Evolutionary conservation across 1,140 invertebrate genomes (phyloP).

Genomic region (Hypsibius dujardini): DNA sequence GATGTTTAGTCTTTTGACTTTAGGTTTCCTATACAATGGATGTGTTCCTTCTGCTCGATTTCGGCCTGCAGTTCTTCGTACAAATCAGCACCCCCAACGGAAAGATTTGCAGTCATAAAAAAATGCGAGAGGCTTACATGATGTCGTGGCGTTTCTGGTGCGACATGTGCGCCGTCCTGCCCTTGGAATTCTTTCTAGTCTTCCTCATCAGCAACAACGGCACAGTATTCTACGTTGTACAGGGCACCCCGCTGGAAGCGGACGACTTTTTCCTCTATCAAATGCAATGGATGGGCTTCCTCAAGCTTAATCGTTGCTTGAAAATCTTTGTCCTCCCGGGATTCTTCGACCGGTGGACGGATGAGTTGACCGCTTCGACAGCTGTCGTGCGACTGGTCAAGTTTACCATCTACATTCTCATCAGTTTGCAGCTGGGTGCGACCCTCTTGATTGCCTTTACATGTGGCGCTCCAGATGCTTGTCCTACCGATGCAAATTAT

Average conservation of each 20-base stretch:
- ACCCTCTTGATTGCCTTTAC: constrained; percentile 9
- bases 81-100: not conserved
- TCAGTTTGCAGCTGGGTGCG: not conserved
- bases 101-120: not conserved
- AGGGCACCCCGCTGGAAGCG: too few relatives aligned
- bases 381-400: not conserved
- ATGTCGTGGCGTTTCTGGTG: not conserved
- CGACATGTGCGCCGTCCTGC: not conserved
- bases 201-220: not conserved
- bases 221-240: too few relatives aligned
- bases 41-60: not conserved
- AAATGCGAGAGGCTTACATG: not conserved
- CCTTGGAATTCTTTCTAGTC: not conserved
- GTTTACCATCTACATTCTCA: not conserved
- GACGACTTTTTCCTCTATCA: not conserved
- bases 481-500: not conserved
- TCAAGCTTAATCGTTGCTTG: not conserved
- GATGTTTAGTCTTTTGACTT: too few relatives aligned
- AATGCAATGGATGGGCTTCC: not conserved
- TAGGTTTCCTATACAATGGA: not conserved
- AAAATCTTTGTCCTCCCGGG: not conserved
- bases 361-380: not conserved
- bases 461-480: not conserved
- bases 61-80: not conserved
- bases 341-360: not conserved